These are phyloP conservation scores for Lethrus apterus DNA, from an alignment of 1,140 invertebrate genomes.

Conservation along the genomic window DNA sequence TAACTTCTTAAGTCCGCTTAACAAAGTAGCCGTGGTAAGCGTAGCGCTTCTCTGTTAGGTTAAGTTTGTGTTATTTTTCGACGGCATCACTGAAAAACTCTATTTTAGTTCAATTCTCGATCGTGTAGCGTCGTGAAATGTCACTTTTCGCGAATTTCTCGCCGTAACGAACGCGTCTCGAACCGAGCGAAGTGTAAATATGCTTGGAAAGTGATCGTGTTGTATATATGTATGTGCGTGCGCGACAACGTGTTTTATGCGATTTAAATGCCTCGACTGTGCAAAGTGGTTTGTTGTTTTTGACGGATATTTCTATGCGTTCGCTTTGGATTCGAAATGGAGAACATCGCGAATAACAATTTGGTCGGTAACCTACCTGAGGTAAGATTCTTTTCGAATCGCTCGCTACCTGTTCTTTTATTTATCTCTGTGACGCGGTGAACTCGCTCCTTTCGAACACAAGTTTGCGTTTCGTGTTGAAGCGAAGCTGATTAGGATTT, in stretches of 20 bases:
- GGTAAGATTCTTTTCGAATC: constrained; percentile 11
- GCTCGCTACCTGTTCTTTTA: constrained; percentile 11
- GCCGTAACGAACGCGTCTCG: neutral
- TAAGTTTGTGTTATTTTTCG: constrained; percentile 1
- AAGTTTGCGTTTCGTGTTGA: no score
- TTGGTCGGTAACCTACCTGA: constrained; percentile 10
- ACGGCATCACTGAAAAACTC: neutral
- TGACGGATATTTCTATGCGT: constrained; percentile 5
- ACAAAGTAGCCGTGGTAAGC: constrained; percentile 3
- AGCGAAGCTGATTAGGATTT: no score
- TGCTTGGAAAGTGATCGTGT: no score
- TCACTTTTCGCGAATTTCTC: neutral
- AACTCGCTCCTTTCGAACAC: no score
- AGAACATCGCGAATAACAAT: constrained; percentile 15
- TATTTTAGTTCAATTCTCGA: constrained; percentile 1
- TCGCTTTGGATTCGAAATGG: constrained; percentile 5
- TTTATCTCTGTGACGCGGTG: no score
- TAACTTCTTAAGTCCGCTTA: constrained; percentile 14
- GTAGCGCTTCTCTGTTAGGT: neutral
- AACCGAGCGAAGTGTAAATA: constrained; percentile 4
- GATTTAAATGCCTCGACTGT: constrained; percentile 10
- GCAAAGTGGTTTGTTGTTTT: constrained; percentile 3
- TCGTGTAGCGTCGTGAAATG: neutral
- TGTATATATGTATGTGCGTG: no score
- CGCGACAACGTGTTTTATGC: no score